Evolutionary conservation across 2,888 invertebrate species (phyloP).

Genomic region (Caenorhabditis angaria): DNA sequence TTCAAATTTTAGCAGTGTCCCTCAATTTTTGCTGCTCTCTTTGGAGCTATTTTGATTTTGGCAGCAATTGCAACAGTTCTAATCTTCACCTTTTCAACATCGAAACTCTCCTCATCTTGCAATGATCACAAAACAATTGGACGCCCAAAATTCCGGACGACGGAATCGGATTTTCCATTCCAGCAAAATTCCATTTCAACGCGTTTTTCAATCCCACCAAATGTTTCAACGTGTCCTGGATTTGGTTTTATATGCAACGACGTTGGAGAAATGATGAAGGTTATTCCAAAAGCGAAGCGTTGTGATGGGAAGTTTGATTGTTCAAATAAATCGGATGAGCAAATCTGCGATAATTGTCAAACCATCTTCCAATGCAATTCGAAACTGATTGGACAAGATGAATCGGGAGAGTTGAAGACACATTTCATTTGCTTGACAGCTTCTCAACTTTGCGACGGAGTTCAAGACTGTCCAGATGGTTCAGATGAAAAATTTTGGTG

Average conservation of each 20-base stretch:
- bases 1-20: too few species aligned
- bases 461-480: constrained; percentile 56
- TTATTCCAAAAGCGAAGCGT: constrained; percentile 48
- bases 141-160: constrained; percentile 37
- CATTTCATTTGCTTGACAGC: constrained; percentile 36
- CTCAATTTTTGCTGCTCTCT: too few species aligned
- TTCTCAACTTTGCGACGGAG: constrained; percentile 57
- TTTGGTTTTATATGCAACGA: constrained; percentile 64
- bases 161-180: constrained; percentile 28
- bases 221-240: constrained; percentile 59
- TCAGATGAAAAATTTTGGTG: constrained; percentile 51
- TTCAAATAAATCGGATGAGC: constrained; percentile 59
- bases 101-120: constrained; percentile 24
- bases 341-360: constrained; percentile 55
- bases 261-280: constrained; percentile 46
- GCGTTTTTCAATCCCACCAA: constrained; percentile 58
- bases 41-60: too few species aligned
- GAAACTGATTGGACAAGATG: constrained; percentile 5
- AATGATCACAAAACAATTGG: constrained; percentile 10
- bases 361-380: constrained; percentile 60
- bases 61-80: too few species aligned
- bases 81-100: constrained; percentile 27
- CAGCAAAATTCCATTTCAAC: too few species aligned
- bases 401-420: too few species aligned
- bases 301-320: constrained; percentile 65